phyloP scores from a whole-genome alignment of 1,140 invertebrate genomes.

The Drosophila paulistorum region DNA sequence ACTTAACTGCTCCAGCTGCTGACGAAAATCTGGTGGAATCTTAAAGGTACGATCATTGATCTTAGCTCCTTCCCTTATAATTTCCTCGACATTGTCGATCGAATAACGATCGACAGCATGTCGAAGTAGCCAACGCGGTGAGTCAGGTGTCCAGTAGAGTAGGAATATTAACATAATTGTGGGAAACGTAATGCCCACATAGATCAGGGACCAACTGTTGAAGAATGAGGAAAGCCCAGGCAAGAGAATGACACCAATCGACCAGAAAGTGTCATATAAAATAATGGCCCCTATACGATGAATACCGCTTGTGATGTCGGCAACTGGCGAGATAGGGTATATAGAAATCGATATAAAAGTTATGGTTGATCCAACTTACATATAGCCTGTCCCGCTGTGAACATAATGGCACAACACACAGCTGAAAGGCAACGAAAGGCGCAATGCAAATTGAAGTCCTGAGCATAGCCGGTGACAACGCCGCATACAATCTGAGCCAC shows the following conservation, averaged over 20 bases:
- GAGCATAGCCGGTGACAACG: conserved; percentile 77
- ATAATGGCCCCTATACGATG: conserved; percentile 82
- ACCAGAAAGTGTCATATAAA: conserved; percentile 83
- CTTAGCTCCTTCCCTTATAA: conserved; percentile 72
- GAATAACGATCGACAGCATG: conserved; percentile 62
- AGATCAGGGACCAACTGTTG: conserved; percentile 82
- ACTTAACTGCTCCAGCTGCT: conserved; percentile 70
- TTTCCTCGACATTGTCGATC: conserved; percentile 66
- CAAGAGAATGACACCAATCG: conserved; percentile 82
- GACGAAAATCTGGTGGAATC: conserved; percentile 74
- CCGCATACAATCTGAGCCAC: conserved; percentile 79
- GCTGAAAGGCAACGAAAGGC: conserved; percentile 80
- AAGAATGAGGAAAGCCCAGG: conserved; percentile 80
- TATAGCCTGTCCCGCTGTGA: conserved; percentile 78
- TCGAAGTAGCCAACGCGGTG: conserved; percentile 82
- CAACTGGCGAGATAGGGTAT: conserved; percentile 45
- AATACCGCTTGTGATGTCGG: conserved; percentile 80
- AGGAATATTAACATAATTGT: conserved; percentile 79
- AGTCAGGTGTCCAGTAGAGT: conserved; percentile 83
- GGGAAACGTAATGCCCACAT: conserved; percentile 82
- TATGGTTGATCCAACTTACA: conserved; percentile 58
- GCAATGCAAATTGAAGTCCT: conserved; percentile 80
- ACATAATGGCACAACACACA: conserved; percentile 82
- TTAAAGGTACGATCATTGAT: conserved; percentile 79
- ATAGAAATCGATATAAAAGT: neutral